A percentile compares a stretch with the other conserved stretches of the same genome.
These are phyloP conservation scores for Calliopum simillimum DNA, from an alignment of 2,888 invertebrate species.

Conservation along the genomic window DNA sequence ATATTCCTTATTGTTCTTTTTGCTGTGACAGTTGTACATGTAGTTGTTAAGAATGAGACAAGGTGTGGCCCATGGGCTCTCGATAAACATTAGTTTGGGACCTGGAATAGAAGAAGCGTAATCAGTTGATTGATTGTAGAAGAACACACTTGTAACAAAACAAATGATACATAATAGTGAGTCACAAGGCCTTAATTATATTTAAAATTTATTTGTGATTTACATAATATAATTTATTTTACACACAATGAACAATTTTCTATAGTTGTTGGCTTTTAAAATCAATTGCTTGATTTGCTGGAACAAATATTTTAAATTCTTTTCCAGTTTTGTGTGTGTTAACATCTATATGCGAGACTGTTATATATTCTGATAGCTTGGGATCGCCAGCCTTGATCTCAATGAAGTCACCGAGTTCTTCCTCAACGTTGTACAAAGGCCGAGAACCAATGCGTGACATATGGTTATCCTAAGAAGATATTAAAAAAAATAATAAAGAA, in stretches of 20 bases:
- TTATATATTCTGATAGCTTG: conserved; percentile 60
- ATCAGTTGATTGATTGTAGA: too few relatives aligned
- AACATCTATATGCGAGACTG: conserved; percentile 60
- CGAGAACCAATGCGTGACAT: conserved; percentile 62
- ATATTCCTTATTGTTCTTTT: conserved; percentile 66
- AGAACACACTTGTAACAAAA: too few relatives aligned
- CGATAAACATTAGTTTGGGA: conserved; percentile 61
- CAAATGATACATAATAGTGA: not conserved
- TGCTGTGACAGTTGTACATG: conserved; percentile 67
- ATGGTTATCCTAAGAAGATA: too few relatives aligned
- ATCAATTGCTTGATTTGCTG: conserved; percentile 45
- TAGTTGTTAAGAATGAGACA: conserved; percentile 64
- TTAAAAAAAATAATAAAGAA: too few relatives aligned
- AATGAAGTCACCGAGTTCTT: conserved; percentile 65
- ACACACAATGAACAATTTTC: not conserved
- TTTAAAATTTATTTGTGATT: conserved; percentile 18
- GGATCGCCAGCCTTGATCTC: conserved; percentile 63
- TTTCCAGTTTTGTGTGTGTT: conserved; percentile 60
- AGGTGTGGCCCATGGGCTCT: conserved; percentile 67
- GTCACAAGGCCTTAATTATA: not conserved
- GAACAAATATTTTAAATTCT: conserved; percentile 63
- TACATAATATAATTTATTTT: not conserved
- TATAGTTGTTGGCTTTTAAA: not conserved
- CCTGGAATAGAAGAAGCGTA: conserved; percentile 42
- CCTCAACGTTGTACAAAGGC: conserved; percentile 62